These are phyloP conservation scores for Phymorhynchus buccinoides DNA, from an alignment of 1,140 invertebrate species.

Conservation along the genomic window DNA sequence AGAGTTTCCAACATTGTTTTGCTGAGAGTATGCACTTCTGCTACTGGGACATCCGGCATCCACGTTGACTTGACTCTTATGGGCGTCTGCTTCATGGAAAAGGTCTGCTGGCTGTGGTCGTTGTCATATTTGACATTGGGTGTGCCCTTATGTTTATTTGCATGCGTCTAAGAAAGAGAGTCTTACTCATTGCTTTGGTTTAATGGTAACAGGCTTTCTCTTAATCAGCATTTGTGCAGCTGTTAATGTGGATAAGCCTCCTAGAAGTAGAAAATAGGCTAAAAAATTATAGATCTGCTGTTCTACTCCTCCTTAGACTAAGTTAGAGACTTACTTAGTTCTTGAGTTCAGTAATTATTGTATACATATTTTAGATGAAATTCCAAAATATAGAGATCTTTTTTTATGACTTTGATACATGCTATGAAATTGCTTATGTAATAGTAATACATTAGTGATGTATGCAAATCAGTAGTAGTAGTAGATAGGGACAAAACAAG, in stretches of 20 bases:
- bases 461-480: no score
- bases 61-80: constrained; percentile 37
- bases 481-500: no score
- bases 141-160: background rate
- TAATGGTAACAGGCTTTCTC: background rate
- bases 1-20: constrained; percentile 38
- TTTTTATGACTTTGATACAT: no score
- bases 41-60: constrained; percentile 38
- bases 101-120: background rate
- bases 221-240: background rate
- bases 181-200: background rate
- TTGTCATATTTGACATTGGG: background rate
- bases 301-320: no score
- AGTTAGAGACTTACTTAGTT: no score
- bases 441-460: no score
- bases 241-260: background rate
- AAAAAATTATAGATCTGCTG: no score
- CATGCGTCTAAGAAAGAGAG: background rate
- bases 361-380: no score
- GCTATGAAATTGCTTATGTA: no score
- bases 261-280: no score
- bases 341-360: no score
- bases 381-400: no score
- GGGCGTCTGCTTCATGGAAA: background rate
- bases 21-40: constrained; percentile 23